These are phyloP conservation scores for Tetropium fuscum DNA, from an alignment of 2,888 invertebrate species.

Conservation along the genomic window DNA sequence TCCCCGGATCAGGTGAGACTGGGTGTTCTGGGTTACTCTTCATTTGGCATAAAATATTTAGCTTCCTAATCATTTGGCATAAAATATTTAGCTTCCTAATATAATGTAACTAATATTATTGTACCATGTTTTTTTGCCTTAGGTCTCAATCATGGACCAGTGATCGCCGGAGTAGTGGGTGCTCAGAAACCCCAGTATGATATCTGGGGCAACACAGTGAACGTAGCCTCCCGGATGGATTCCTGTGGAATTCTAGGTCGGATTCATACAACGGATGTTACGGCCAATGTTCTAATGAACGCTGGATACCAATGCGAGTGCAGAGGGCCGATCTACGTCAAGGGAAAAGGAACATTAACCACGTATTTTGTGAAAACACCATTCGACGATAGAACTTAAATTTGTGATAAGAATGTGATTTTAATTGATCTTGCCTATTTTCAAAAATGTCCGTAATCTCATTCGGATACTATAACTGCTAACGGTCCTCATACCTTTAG, in stretches of 20 bases:
- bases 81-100: too few relatives aligned
- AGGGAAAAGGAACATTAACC: slow-evolving; percentile 92
- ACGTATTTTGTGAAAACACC: slow-evolving; percentile 94
- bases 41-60: too few relatives aligned
- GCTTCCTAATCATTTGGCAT: too few relatives aligned
- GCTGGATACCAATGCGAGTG: slow-evolving; percentile 91
- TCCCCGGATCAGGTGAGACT: too few relatives aligned
- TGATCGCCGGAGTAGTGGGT: slow-evolving; percentile 96
- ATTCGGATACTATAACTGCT: slow-evolving; percentile 13
- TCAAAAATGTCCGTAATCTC: neutral
- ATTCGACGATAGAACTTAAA: slow-evolving; percentile 69
- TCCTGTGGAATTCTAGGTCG: slow-evolving; percentile 91
- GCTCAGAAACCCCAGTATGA: slow-evolving; percentile 99
- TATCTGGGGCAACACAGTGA: slow-evolving; percentile 99
- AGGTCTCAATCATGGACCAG: slow-evolving; percentile 91
- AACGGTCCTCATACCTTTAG: too few relatives aligned
- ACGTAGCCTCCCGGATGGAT: slow-evolving; percentile 97
- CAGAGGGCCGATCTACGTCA: slow-evolving; percentile 92
- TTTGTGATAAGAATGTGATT: slow-evolving; percentile 22
- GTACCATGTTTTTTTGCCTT: neutral
- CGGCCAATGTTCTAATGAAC: slow-evolving; percentile 84
- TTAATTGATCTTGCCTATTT: neutral
- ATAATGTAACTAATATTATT: too few relatives aligned
- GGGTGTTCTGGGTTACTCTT: too few relatives aligned
- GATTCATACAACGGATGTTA: slow-evolving; percentile 87